Percentiles rank a stretch among this genome's conserved stretches.
Evolutionary conservation across 2,797 vertebrate species (phyloP).

Genomic region (Strix occidentalis): DNA sequence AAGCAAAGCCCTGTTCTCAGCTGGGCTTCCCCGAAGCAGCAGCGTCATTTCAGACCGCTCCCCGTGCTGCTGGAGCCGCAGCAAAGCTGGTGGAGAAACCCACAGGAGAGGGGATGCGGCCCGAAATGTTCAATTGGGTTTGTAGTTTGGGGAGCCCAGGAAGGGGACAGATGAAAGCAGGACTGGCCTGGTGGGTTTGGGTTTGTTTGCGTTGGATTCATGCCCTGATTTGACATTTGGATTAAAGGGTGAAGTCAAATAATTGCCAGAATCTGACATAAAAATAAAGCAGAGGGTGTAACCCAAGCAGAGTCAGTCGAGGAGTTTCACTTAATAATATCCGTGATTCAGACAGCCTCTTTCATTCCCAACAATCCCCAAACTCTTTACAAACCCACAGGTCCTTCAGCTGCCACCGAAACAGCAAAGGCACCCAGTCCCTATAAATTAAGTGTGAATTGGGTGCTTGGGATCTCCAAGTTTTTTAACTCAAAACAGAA

Average conservation of each 20-base stretch:
- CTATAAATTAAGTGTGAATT: not conserved
- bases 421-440: not conserved
- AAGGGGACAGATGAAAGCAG: not conserved
- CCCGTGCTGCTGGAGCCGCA: not conserved
- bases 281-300: not conserved
- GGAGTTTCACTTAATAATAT: not conserved
- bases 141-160: not conserved
- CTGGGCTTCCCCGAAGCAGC: not conserved
- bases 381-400: not conserved
- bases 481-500: not conserved
- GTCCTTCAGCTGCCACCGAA: not conserved
- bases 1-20: not conserved
- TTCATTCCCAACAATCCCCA: not conserved
- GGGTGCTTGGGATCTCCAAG: not conserved
- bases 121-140: not conserved
- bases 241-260: not conserved
- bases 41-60: not conserved
- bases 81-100: not conserved
- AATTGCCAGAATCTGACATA: not conserved
- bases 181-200: not conserved
- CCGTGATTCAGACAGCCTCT: not conserved
- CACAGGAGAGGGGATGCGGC: not conserved
- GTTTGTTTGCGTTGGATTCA: not conserved
- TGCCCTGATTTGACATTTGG: not conserved
- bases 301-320: not conserved